Base-by-base conservation (phyloP, 2,797 vertebrate genomes). In the Lophotriccus pileatus region DNA sequence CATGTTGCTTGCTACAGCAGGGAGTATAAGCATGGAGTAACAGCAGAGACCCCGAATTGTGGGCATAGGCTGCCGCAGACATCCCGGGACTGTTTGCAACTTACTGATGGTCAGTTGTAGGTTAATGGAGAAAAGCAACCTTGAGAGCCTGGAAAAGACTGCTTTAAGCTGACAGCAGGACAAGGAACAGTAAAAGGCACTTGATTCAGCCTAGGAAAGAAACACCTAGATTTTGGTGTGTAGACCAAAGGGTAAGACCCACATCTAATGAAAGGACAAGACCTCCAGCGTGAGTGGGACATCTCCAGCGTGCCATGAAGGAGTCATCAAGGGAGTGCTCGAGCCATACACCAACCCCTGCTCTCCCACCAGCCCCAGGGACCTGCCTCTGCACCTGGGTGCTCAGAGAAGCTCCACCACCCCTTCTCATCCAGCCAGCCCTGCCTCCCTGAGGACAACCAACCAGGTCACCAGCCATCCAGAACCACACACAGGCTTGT, bases 1-100 rank as follows among this genome's bases (percentile, higher is more conserved):
- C 1, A 4, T 4, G 18, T n/a, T 81, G 50, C 80, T 84, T 2
- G 0, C 47, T 53, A n/a, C 15, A 32, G 16, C 0, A 0, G 5
- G 22, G 46, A 32, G 8, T 12, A 24, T 34, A 36, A 21, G 13
- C 41, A 59, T 5, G 22, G 41, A 4, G 18, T 28, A 34, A 67
- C 11, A 46, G 52, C 28, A 39, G 27, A 27, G 5, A 8, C 20
- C 15, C 20, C 1, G 0, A 46, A 70, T 75, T 0, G 6, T 3
- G 27, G 36, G 47, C 30, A 52, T 14, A 39, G 30, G n/a, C 17
- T 73, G 44, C 36, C 12, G 25, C 10, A 60, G 28, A 47, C 46
- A 52, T 8, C 7, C 24, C 50, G 50, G 47, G 39, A 17, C 52
- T 53, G 28, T 11, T 44, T 0, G 0, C 37, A 47, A 5, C 28